These are phyloP conservation scores for Odontamblyopus lacepedii DNA, from an alignment of 2,797 vertebrate genomes.

Conservation along the genomic window DNA sequence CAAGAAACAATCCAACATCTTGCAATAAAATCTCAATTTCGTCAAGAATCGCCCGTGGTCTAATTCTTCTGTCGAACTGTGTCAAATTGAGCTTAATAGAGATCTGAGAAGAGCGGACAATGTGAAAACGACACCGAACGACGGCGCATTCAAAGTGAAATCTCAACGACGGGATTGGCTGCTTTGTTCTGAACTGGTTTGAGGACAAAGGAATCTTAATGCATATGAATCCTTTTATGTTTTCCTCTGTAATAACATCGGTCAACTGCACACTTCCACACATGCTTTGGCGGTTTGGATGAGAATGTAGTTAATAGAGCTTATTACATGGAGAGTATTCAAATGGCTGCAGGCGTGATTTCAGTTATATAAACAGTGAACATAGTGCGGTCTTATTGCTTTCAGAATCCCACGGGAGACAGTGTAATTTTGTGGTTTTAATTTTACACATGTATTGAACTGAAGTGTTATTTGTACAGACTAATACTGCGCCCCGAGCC, in stretches of 20 bases:
- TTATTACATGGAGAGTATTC: slow-evolving; percentile 10
- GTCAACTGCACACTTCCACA: neutral
- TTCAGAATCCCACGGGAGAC: neutral
- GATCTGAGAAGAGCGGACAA: slow-evolving; percentile 35
- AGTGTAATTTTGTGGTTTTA: neutral
- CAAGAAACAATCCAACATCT: neutral
- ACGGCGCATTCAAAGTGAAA: slow-evolving; percentile 29
- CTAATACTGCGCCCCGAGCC: no score
- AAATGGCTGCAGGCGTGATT: slow-evolving; percentile 11
- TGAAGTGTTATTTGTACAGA: neutral
- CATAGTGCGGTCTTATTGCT: neutral
- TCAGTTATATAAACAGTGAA: slow-evolving; percentile 6
- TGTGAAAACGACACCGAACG: slow-evolving; percentile 41
- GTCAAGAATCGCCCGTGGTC: slow-evolving; percentile 9
- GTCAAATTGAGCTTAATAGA: slow-evolving; percentile 57
- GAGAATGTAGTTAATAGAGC: slow-evolving; percentile 3
- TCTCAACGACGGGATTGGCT: slow-evolving; percentile 47
- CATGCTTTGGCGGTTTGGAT: slow-evolving; percentile 17
- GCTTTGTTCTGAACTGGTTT: slow-evolving; percentile 21
- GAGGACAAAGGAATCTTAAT: slow-evolving; percentile 9
- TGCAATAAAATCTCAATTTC: neutral
- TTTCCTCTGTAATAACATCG: slow-evolving; percentile 25
- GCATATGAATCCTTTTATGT: slow-evolving; percentile 23
- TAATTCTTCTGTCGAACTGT: slow-evolving; percentile 42
- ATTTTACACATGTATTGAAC: neutral